These are phyloP conservation scores for Artemia sinica DNA, from an alignment of 2,888 invertebrate species.

Conservation along the genomic window DNA sequence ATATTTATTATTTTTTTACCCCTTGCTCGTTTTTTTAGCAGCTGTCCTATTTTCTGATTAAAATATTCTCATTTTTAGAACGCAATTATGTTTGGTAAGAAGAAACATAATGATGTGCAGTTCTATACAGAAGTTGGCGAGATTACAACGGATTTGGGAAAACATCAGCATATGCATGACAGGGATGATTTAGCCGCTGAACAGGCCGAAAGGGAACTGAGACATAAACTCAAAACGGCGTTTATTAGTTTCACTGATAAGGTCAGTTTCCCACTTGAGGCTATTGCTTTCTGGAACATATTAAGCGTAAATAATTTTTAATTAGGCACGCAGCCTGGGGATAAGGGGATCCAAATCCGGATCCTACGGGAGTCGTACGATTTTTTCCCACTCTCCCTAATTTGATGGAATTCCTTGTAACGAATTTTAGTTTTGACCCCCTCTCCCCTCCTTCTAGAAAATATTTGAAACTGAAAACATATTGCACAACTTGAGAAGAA, in stretches of 20 bases:
- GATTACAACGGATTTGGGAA: slow-evolving; percentile 96
- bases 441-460: too few species aligned
- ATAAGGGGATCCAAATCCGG: too few species aligned
- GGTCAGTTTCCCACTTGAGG: slow-evolving; percentile 32
- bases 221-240: slow-evolving; percentile 89
- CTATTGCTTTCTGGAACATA: too few species aligned
- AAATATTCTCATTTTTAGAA: slow-evolving; percentile 40
- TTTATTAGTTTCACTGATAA: slow-evolving; percentile 98
- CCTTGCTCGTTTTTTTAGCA: background rate
- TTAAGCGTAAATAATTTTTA: too few species aligned
- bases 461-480: too few species aligned
- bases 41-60: slow-evolving; percentile 14
- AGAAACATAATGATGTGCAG: slow-evolving; percentile 96
- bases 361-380: too few species aligned
- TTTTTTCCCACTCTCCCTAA: too few species aligned
- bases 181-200: slow-evolving; percentile 95
- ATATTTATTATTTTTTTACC: slow-evolving; percentile 13
- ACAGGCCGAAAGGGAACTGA: slow-evolving; percentile 87
- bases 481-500: too few species aligned
- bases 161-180: slow-evolving; percentile 99
- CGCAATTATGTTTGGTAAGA: slow-evolving; percentile 98
- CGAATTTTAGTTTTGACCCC: too few species aligned
- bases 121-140: slow-evolving; percentile 99
- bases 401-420: too few species aligned
- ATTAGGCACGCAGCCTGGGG: too few species aligned